Base-by-base conservation (phyloP, 2,888 invertebrate genomes). In the Hydropsyche betteni region DNA sequence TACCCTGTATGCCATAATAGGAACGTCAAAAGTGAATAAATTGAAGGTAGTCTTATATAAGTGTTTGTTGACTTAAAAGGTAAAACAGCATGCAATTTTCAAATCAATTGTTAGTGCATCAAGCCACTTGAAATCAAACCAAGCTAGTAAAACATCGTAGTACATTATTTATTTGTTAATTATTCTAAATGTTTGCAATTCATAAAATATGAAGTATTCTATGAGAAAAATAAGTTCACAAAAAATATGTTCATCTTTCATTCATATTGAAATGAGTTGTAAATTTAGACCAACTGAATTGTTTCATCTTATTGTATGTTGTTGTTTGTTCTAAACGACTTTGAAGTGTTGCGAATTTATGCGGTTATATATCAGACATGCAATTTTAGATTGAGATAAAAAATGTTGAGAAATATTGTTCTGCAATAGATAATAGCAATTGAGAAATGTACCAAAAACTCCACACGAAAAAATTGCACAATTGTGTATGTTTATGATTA, bases 1-100 rank as follows among this genome's bases (percentile, higher is more conserved):
- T 91, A 93, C 0, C 93, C 88, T 88, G 81, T 4, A 58, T 8
- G 53, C n/a, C 10, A 44, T 44, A 44, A 10, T 44, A 4, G 10
- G 10, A 6, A 44, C 10, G 10, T 44, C 44, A 58, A 44, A 36
- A 74, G 50, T 44, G 12, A 68, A 51, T 44, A 38, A 58, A 44
- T 14, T 12, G 7, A 69, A 36, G 33, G 55, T 24, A 2, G 0
- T 44, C 10, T 6, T 44, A 8, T 44, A 10, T 44, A 44, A 10
- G 44, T 44, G 44, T 8, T 44, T 44, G 44, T 44, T 44, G 10
- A 4, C 10, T 44, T 44, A 44, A 10, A 44, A 24, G 24, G 24
- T 24, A 24, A 24, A 24, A 24, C 24, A 24, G 24, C 24, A 24
- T 24, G 24, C 24, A 24, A 24, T 24, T 24, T 24, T 44, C 44